phyloP scores from a whole-genome alignment of 2,113 vertebrate species.

The Salminus brasiliensis region DNA sequence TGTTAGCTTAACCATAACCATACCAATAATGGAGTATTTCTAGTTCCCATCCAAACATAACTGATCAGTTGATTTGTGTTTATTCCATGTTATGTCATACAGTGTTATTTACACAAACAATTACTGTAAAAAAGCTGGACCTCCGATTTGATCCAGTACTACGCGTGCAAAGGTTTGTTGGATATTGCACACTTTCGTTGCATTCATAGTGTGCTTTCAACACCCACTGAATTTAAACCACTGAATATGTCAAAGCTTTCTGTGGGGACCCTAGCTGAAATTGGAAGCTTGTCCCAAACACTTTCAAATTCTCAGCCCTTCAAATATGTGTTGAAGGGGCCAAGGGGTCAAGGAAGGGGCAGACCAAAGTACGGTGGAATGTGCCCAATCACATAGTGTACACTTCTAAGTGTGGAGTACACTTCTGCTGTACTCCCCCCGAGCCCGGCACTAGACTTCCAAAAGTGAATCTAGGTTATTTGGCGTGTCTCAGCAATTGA shows the following conservation, averaged over 20 bases:
- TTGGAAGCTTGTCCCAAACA: not conserved
- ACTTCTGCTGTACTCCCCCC: constrained; percentile 1
- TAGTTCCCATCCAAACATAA: too few relatives aligned
- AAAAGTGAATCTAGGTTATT: constrained; percentile 47
- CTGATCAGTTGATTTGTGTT: too few relatives aligned
- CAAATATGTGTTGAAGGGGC: not conserved
- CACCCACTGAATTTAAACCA: not conserved
- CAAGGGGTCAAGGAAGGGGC: not conserved
- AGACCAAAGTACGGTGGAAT: not conserved
- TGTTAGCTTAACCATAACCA: too few relatives aligned
- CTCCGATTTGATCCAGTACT: not conserved
- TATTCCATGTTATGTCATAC: too few relatives aligned
- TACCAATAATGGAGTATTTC: too few relatives aligned
- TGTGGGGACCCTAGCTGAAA: not conserved
- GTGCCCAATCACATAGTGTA: constrained; percentile 35
- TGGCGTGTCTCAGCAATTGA: constrained; percentile 55
- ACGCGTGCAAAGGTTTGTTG: not conserved
- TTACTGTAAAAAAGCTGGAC: not conserved
- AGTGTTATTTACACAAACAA: not conserved
- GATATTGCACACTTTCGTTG: not conserved
- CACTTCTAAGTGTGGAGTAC: not conserved
- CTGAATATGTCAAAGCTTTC: not conserved
- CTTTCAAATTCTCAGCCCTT: not conserved
- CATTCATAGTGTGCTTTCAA: not conserved
- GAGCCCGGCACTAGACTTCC: not conserved